These are phyloP conservation scores for Cheilinus undulatus DNA, from an alignment of 2,113 vertebrate genomes.

Conservation along the genomic window DNA sequence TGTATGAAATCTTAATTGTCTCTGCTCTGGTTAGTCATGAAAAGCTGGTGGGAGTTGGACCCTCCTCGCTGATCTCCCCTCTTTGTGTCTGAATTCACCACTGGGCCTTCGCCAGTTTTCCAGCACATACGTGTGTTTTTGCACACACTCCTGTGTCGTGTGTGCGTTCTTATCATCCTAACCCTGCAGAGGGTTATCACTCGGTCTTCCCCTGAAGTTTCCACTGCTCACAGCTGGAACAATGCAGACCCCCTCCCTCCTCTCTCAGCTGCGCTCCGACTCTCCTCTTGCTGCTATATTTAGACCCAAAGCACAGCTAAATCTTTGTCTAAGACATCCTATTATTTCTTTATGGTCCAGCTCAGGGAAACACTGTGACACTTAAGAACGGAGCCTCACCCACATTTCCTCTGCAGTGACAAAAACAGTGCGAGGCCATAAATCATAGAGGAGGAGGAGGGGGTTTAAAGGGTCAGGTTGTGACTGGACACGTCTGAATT, in stretches of 20 bases:
- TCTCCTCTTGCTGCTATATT: conserved; percentile 49
- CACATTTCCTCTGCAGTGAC: conserved; percentile 33
- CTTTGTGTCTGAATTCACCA: conserved; percentile 38
- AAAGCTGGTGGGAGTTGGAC: conserved; percentile 16
- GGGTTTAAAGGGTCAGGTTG: background rate
- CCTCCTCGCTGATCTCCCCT: conserved; percentile 51
- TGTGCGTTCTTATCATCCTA: conserved; percentile 55
- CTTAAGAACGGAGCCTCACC: conserved; percentile 14
- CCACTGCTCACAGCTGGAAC: conserved; percentile 66
- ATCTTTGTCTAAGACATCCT: conserved; percentile 68
- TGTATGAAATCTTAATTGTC: background rate
- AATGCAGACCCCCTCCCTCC: conserved; percentile 65
- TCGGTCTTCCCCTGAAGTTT: conserved; percentile 64
- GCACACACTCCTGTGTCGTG: background rate
- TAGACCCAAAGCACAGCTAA: conserved; percentile 52
- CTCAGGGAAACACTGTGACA: conserved; percentile 35
- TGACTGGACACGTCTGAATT: background rate
- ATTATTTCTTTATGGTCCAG: conserved; percentile 34
- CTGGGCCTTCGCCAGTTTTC: conserved; percentile 55
- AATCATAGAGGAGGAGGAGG: background rate
- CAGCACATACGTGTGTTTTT: conserved; percentile 13
- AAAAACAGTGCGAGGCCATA: background rate
- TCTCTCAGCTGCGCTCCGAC: conserved; percentile 22
- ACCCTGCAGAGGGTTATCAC: conserved; percentile 66
- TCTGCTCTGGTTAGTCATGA: background rate